Base-by-base conservation (phyloP, 2,888 invertebrate genomes). In the Nemoura dubitans region DNA sequence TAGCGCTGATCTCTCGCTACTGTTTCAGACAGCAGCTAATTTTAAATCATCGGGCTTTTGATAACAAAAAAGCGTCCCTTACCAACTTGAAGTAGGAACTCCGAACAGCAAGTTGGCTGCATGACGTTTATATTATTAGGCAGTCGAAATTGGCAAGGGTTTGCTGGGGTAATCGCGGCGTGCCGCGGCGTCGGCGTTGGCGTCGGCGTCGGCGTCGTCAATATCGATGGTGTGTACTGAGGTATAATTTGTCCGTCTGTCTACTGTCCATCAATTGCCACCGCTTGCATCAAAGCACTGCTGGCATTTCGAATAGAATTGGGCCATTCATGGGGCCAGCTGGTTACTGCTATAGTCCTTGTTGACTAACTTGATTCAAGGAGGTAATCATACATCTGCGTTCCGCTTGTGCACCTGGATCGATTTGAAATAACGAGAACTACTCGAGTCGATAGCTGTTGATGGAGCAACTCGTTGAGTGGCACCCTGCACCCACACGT, bases 281-380 rank as follows among this genome's bases (percentile, higher is more conserved):
- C 36, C 36, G 36, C 36, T 59, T 59, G 59, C 59, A 59, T 59
- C 59, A 59, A 59, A 21, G 6, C 59, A 59, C 14, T 59, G 59
- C 59, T 59, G 59, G 59, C 59, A 59, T 59, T 59, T 59, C 59
- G 59, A 59, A 59, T 21, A 59, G 59, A 59, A 59, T 59, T 59
- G 59, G 59, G 59, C 59, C 59, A 59, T 16, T 59, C 16, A 59
- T 59, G 14, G 21, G 59, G 59, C 10, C 59, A 59, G 59, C 59
- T 59, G 59, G 59, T 59, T 59, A 59, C 21, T 21, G 59, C 59
- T 59, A 59, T 59, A 59, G 59, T 21, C 59, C 59, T 59, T 59
- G 59, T 59, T 59, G 59, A 59, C 59, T 10, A 59, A 21, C 59
- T 59, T 59, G 2, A 59, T 59, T 59, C 59, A 59, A 59, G 14